These are phyloP conservation scores for Reticulitermes lucifugus DNA, from an alignment of 2,888 invertebrate genomes.

Conservation along the genomic window DNA sequence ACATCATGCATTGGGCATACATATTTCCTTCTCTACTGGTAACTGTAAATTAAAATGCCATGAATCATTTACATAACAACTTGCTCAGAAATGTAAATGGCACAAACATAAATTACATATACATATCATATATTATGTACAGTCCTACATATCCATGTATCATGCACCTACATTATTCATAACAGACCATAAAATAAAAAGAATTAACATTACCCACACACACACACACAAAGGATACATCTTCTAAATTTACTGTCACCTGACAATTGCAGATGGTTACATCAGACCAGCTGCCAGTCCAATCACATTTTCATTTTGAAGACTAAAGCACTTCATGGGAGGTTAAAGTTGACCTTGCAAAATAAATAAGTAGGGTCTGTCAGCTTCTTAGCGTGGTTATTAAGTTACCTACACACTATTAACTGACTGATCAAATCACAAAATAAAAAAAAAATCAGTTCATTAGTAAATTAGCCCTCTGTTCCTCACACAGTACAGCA, in stretches of 20 bases:
- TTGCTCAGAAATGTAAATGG: background rate
- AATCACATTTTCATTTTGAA: background rate
- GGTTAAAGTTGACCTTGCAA: background rate
- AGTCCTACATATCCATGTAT: background rate
- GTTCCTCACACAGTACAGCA: too few relatives aligned
- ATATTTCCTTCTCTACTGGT: too few relatives aligned
- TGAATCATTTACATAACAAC: too few relatives aligned
- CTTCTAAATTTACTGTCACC: background rate
- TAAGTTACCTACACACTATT: background rate
- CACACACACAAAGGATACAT: background rate
- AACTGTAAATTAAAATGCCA: too few relatives aligned
- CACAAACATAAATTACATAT: background rate
- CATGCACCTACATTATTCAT: background rate
- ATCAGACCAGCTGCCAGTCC: background rate
- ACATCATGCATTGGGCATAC: too few relatives aligned
- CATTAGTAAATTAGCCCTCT: too few relatives aligned
- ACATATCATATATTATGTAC: background rate
- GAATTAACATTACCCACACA: too few relatives aligned
- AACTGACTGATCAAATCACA: background rate
- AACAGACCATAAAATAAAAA: background rate
- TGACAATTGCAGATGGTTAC: background rate
- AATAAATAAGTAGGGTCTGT: background rate
- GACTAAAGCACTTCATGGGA: background rate
- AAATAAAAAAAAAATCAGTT: too few relatives aligned
- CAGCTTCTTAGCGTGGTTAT: background rate